Evolutionary conservation across 2,113 vertebrate genomes (phyloP).

Genomic region (Pyrgilauda ruficollis): DNA sequence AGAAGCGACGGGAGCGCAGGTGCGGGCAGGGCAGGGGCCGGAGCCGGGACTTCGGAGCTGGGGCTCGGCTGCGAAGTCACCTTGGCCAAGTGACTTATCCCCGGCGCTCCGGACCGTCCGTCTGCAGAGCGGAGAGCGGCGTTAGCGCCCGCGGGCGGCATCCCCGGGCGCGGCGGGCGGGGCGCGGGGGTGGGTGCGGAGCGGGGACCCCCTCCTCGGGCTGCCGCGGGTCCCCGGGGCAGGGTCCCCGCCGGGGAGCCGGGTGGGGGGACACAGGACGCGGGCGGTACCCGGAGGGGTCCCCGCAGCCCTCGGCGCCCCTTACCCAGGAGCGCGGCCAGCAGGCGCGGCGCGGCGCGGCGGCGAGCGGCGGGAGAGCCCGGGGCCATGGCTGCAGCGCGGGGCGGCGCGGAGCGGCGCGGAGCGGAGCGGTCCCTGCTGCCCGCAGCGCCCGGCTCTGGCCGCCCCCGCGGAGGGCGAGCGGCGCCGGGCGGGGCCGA

Average conservation of each 20-base stretch:
- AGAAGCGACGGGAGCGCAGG: neutral
- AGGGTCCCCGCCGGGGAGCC: neutral
- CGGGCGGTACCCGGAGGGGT: neutral
- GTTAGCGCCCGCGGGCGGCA: neutral
- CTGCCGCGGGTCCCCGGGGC: neutral
- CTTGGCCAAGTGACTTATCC: constrained; percentile 43
- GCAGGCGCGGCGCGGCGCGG: neutral
- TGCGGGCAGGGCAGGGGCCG: neutral
- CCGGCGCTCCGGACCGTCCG: neutral
- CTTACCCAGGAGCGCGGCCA: constrained; percentile 29
- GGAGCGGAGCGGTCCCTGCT: neutral
- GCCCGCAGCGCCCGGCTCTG: neutral
- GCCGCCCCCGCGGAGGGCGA: neutral
- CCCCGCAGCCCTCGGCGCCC: neutral
- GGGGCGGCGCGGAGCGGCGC: neutral
- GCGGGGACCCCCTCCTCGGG: neutral
- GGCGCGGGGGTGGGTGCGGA: neutral
- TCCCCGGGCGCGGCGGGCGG: neutral
- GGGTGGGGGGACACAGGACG: neutral
- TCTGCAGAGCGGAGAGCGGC: constrained; percentile 11
- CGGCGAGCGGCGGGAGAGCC: neutral
- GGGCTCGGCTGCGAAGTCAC: constrained; percentile 46
- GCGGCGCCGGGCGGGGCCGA: neutral
- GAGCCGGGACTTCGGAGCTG: neutral
- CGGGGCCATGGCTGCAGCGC: neutral